A percentile compares a stretch with the other conserved stretches of the same genome.
phyloP scores from a whole-genome alignment of 2,113 vertebrate species.

The Macquaria australasica region DNA sequence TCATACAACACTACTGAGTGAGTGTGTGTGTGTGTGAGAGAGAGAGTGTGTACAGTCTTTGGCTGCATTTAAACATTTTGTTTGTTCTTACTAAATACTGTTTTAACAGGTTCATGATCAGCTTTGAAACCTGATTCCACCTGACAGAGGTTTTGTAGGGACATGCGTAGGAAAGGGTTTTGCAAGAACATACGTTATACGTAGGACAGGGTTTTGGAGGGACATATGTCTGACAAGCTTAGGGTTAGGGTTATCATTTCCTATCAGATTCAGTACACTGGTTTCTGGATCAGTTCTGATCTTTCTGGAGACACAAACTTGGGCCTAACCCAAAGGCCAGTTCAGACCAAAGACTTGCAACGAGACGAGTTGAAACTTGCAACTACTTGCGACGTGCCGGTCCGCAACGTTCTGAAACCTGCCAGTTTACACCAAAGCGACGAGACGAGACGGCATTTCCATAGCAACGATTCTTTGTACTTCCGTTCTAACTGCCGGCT shows the following conservation, averaged over 20 bases:
- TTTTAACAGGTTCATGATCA: background rate
- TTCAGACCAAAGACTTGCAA: too few relatives aligned
- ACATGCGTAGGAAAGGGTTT: background rate
- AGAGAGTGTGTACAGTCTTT: constrained; percentile 36
- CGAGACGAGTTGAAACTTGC: too few relatives aligned
- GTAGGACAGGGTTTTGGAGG: background rate
- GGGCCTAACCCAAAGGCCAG: background rate
- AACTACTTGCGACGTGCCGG: too few relatives aligned
- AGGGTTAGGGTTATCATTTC: background rate
- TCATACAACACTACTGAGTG: constrained; percentile 1
- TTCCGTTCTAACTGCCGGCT: too few relatives aligned
- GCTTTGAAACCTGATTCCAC: constrained; percentile 25
- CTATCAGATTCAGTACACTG: background rate
- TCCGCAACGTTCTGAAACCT: too few relatives aligned
- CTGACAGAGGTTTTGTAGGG: background rate
- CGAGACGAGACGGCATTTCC: too few relatives aligned
- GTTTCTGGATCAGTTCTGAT: background rate
- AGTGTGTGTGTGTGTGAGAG: background rate
- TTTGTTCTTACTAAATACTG: constrained; percentile 28
- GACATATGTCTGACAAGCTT: background rate
- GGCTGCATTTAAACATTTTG: constrained; percentile 23
- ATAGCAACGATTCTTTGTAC: too few relatives aligned
- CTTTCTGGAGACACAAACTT: background rate
- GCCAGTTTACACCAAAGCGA: too few relatives aligned
- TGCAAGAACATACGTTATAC: background rate